Base-by-base conservation (phyloP, 2,888 invertebrate species). In the Scaptomyza reducta region DNA sequence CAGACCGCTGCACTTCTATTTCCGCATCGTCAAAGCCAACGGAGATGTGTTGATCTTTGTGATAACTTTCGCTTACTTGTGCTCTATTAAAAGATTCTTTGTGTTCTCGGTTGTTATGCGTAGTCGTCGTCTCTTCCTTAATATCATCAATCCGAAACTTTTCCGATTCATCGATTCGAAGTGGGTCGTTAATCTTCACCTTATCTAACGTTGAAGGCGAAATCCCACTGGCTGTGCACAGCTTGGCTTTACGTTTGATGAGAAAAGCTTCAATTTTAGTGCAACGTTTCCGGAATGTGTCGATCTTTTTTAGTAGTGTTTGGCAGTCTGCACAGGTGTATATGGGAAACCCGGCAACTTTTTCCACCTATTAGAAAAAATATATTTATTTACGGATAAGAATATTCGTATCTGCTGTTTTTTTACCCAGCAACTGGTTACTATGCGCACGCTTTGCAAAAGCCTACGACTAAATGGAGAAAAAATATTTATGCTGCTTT, bases 371-470 rank as follows among this genome's bases (percentile, higher is more conserved):
- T 3, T 47, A 18, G 1, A 35, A 42, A 29, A 11, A 11, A 50
- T 16, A 6, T 3, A 53, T 53, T 33, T 44, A 11, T 16, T 10
- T 16, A 4, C 44, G 41, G 4, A 16, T 42, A 40, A 33, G 11
- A 25, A 3, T 14, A 27, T 18, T 1, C 10, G 33, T n/a, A 1
- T 22, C 3, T 9, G 11, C 40, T 47, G 27, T 9, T 22, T 45
- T 13, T 35, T 22, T 47, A 86, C 82, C 82, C 82, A 82, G 53
- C 88, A 87, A 42, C 82, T 86, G 27, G 82, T 55, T 44, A 87
- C 69, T 11, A 47, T 63, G 25, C 82, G 69, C 13, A 77, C 45
- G 10, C 54, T 51, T n/a, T 54, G 62, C 14, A 82, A 49, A 5
- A 88, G 42, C 0, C 64, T 64, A 2, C 63, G 66, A 6, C 62